A percentile compares a stretch with the other conserved stretches of the same genome.
These are phyloP conservation scores for Alouatta palliata DNA, from an alignment of 2,113 vertebrate species.

Conservation along the genomic window DNA sequence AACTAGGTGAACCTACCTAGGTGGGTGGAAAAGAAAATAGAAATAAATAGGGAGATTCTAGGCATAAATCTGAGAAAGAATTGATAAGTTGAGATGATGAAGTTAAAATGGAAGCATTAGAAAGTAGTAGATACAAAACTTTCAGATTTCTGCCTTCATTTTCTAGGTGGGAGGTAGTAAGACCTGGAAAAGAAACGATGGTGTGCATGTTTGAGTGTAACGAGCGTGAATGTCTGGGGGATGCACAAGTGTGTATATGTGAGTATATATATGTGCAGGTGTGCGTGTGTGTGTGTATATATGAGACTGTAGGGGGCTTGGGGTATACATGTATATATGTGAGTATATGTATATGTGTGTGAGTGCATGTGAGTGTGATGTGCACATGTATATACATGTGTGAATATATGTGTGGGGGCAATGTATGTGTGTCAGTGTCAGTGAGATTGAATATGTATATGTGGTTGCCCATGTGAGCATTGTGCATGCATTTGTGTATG, in stretches of 20 bases:
- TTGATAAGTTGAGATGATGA: not conserved
- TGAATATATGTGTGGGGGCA: not conserved
- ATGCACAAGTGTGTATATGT: not conserved
- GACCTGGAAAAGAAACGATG: not conserved
- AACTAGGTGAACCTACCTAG: not conserved
- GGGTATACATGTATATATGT: not conserved
- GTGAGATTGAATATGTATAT: not conserved
- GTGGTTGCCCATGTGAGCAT: not conserved
- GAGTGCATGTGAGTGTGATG: not conserved
- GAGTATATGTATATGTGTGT: not conserved
- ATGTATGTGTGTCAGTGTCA: not conserved
- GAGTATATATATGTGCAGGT: not conserved
- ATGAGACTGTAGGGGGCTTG: not conserved
- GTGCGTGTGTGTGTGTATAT: not conserved
- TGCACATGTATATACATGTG: not conserved
- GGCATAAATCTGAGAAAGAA: not conserved
- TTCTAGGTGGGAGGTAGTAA: not conserved
- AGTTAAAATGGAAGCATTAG: not conserved
- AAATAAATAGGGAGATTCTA: not conserved
- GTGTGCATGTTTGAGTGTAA: not conserved
- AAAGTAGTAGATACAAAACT: not conserved
- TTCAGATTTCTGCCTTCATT: not conserved
- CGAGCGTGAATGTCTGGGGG: not conserved
- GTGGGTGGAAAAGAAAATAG: not conserved
- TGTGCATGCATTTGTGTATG: not conserved